Evolutionary conservation across 2,113 vertebrate species (phyloP).

Genomic region (Saguinus imperator): DNA sequence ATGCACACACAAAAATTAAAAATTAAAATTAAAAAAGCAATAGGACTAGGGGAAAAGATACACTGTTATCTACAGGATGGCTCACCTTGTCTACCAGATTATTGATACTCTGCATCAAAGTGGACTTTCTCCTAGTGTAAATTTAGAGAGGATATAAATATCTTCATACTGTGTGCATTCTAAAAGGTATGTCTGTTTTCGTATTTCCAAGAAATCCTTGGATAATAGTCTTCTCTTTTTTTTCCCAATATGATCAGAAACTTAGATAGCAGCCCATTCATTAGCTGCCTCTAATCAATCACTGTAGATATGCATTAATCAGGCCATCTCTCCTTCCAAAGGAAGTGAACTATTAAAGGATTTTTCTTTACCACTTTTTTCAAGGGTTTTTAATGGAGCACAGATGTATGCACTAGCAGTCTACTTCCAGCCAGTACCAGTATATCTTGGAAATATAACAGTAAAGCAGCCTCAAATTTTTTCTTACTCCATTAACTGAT

Average conservation of each 20-base stretch:
- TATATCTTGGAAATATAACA: not conserved
- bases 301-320: not conserved
- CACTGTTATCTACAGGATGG: not conserved
- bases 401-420: not conserved
- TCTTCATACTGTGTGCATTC: not conserved
- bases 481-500: slow-evolving; percentile 14
- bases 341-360: not conserved
- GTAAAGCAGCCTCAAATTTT: not conserved
- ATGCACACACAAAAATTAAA: too few relatives aligned
- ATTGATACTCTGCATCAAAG: not conserved
- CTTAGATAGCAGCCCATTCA: not conserved
- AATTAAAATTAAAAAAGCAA: not conserved
- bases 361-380: not conserved
- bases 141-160: not conserved
- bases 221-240: not conserved
- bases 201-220: not conserved
- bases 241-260: not conserved
- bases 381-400: not conserved
- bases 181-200: not conserved
- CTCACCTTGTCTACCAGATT: not conserved
- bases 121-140: not conserved
- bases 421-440: not conserved
- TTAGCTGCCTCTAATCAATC: not conserved
- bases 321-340: not conserved
- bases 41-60: not conserved